phyloP scores from a whole-genome alignment of 1,140 invertebrate genomes.

The Ephestia elutella region DNA sequence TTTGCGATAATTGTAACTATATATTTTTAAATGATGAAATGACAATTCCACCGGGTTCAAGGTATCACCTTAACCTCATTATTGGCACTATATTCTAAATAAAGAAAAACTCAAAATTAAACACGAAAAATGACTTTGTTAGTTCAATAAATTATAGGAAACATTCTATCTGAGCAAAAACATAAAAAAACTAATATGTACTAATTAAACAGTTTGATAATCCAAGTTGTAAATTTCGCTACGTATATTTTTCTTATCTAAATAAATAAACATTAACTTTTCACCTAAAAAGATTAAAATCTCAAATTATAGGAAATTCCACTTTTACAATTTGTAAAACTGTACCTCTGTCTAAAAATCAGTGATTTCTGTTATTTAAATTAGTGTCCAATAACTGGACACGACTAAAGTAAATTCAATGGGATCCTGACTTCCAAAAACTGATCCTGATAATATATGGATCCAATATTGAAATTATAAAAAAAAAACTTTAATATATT shows the following conservation, averaged over 20 bases:
- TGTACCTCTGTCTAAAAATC: too few species aligned
- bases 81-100: neutral
- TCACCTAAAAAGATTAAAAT: neutral
- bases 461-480: too few species aligned
- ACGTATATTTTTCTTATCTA: neutral
- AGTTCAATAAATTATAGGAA: constrained; percentile 31
- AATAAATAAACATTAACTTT: neutral
- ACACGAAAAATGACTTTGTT: constrained; percentile 11
- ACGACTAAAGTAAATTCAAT: too few species aligned
- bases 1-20: too few species aligned
- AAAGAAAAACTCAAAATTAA: constrained; percentile 14
- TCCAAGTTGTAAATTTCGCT: neutral
- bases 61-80: neutral
- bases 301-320: too few species aligned
- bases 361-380: too few species aligned
- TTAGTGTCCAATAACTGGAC: too few species aligned
- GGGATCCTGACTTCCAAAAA: too few species aligned
- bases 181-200: neutral
- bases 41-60: too few species aligned
- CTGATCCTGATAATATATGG: too few species aligned
- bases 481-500: neutral
- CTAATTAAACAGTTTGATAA: neutral
- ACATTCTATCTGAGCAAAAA: constrained; percentile 32
- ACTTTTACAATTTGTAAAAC: too few species aligned
- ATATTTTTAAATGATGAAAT: too few species aligned